Evolutionary conservation across 2,113 vertebrate species (phyloP).

Genomic region (Sander lucioperca): DNA sequence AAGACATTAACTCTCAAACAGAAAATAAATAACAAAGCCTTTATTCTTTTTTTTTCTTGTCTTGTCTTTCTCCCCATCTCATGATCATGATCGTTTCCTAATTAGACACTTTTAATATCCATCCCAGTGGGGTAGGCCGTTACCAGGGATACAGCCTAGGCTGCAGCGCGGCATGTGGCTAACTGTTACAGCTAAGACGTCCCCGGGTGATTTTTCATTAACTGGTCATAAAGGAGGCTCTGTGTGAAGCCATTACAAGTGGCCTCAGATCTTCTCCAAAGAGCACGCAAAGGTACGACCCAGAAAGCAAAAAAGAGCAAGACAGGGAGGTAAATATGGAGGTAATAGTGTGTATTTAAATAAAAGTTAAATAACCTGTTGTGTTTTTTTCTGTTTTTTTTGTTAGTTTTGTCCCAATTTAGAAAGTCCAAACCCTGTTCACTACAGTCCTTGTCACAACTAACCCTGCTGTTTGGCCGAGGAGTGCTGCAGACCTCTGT

Average conservation of each 20-base stretch:
- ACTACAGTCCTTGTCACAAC: neutral
- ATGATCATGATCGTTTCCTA: slow-evolving; percentile 61
- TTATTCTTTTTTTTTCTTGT: slow-evolving; percentile 34
- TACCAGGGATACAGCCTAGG: slow-evolving; percentile 64
- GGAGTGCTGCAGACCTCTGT: slow-evolving; percentile 29
- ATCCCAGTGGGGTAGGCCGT: slow-evolving; percentile 55
- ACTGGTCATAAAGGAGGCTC: slow-evolving; percentile 68
- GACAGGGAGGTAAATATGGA: slow-evolving; percentile 2
- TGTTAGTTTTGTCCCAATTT: slow-evolving; percentile 9
- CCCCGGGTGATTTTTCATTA: slow-evolving; percentile 77
- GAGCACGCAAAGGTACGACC: slow-evolving; percentile 12
- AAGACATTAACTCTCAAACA: slow-evolving; percentile 36
- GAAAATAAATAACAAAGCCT: slow-evolving; percentile 44
- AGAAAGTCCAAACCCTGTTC: slow-evolving; percentile 1
- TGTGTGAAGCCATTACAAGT: slow-evolving; percentile 57
- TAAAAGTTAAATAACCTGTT: slow-evolving; percentile 12
- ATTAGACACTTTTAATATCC: slow-evolving; percentile 77
- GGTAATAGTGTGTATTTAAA: slow-evolving; percentile 12
- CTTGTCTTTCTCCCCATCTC: slow-evolving; percentile 17
- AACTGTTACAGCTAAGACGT: slow-evolving; percentile 65
- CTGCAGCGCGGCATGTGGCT: slow-evolving; percentile 67
- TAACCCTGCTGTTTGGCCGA: slow-evolving; percentile 22
- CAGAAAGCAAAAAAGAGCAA: neutral
- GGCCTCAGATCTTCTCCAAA: slow-evolving; percentile 46
- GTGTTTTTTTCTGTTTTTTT: neutral